Conservation (phyloP, 2,113 vertebrate genomes). For the Phalacrocorax pelagicus region DNA sequence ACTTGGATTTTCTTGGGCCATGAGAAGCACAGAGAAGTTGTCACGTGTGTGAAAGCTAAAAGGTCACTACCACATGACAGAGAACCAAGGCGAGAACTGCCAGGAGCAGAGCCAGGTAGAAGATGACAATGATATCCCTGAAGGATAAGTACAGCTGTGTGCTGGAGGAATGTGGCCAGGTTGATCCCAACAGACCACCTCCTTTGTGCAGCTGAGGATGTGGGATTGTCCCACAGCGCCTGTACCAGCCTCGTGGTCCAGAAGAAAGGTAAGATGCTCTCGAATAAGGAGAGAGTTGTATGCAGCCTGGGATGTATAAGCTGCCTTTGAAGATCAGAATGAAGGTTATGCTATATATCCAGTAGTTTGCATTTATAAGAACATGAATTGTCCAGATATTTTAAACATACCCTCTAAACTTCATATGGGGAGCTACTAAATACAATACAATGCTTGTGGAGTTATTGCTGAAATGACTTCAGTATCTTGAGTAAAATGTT, state of each 20-base stretch:
- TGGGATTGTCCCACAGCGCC: background rate
- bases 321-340: background rate
- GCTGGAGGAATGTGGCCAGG: background rate
- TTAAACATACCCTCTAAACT: background rate
- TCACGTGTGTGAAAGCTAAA: background rate
- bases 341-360: background rate
- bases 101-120: background rate
- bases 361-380: background rate
- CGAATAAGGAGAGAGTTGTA: background rate
- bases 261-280: background rate
- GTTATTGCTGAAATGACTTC: constrained; percentile 4
- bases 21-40: background rate
- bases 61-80: background rate
- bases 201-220: background rate
- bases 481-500: constrained; percentile 27
- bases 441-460: background rate
- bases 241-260: background rate
- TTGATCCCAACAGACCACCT: background rate
- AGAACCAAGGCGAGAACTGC: background rate
- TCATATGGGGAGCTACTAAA: background rate
- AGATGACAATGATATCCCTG: background rate
- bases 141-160: background rate
- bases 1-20: background rate
- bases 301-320: background rate
- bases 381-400: background rate